Percentiles rank a stretch among this genome's conserved stretches.
These are phyloP conservation scores for Lacanobia wlatinum DNA, from an alignment of 2,888 invertebrate genomes.

Conservation along the genomic window DNA sequence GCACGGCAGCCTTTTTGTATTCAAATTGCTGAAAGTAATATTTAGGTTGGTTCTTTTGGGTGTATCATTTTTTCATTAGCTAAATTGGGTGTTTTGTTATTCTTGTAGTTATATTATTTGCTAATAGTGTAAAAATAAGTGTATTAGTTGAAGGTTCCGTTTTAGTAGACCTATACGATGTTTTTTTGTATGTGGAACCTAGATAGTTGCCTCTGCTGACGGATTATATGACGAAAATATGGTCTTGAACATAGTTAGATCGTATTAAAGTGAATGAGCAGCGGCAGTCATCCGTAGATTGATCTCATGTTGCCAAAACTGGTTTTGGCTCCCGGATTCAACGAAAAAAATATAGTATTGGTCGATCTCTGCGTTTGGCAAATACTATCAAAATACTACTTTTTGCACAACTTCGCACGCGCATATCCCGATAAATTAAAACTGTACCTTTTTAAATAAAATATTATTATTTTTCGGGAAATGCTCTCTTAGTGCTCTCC, in stretches of 20 bases:
- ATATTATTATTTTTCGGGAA: no score
- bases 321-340: constrained; percentile 19
- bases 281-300: constrained; percentile 7
- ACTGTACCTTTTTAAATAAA: no score
- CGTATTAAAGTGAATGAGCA: not conserved
- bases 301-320: constrained; percentile 24
- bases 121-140: no score
- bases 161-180: no score
- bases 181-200: no score
- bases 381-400: no score
- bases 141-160: no score
- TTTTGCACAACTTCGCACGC: no score
- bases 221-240: not conserved
- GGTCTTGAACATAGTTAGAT: no score
- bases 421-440: no score
- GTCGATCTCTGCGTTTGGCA: not conserved
- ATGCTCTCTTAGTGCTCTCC: no score
- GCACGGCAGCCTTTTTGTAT: constrained; percentile 66
- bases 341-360: not conserved
- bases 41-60: constrained; percentile 6
- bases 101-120: not conserved
- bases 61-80: constrained; percentile 29
- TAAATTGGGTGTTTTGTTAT: constrained; percentile 18
- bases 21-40: constrained; percentile 52
- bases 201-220: not conserved